Base-by-base conservation (phyloP, 2,113 vertebrate species). In the Cephalopholis sonnerati region DNA sequence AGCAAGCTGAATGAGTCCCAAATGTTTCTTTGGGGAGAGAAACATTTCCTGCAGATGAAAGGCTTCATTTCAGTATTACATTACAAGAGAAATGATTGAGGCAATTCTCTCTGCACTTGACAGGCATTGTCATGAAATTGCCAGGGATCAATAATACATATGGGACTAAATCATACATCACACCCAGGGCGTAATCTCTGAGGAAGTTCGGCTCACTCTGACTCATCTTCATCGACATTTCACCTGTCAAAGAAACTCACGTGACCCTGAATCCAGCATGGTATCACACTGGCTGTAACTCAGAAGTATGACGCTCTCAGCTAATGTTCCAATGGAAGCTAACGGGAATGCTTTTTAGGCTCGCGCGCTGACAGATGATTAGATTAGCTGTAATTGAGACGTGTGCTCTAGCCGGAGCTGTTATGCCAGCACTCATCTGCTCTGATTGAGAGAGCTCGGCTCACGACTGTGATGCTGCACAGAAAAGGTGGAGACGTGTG, bases 351-450 rank as follows among this genome's bases (percentile, higher is more conserved):
- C 69, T 85, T 87, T 90, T 79, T 74, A 80, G 61, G 57, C 77
- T 59, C 1, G n/a, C 85, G 27, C 71, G 8, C 77, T 73, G 83
- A 86, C 86, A 66, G 82, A 75, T 79, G 78, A 92, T 93, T 89
- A 65, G 75, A 90, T 93, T 86, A 86, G 84, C 82, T 74, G 86
- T 90, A 89, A 92, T 83, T 87, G 89, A 90, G 91, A 92, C 79
- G 27, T 88, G 89, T 78, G 90, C 77, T 66, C 48, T 20, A 71
- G 61, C 74, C 1, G 58, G 53, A 72, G 81, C 81, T 79, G 85
- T 80, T 85, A 65, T 51, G 58, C 66, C 84, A 57, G 65, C 62
- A 58, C 76, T 88, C 74, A 55, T 57, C 83, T 39, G 64, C 81
- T 74, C 68, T 82, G 80, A 86, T 71, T 66, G 79, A 88, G 29